phyloP scores from a whole-genome alignment of 2,797 vertebrate genomes.

The Poeciliopsis presidionis region DNA sequence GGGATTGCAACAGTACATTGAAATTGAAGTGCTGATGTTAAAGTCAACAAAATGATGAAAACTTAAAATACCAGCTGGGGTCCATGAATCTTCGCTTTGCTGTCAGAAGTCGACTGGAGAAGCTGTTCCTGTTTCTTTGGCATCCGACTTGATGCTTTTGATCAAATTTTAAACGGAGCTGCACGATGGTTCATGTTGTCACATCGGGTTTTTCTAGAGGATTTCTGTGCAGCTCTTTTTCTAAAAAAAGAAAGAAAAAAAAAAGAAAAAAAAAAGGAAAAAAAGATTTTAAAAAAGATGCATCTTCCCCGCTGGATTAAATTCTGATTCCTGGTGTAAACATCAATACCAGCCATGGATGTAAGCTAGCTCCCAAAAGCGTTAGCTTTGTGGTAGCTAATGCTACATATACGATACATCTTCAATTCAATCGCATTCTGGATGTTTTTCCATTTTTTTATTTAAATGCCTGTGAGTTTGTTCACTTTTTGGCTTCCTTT shows the following conservation, averaged over 20 bases:
- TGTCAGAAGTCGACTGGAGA: background rate
- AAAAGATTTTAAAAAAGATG: background rate
- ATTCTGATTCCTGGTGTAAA: background rate
- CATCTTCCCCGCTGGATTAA: background rate
- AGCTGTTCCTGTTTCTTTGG: background rate
- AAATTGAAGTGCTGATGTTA: background rate
- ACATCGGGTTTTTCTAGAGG: background rate
- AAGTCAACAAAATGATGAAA: background rate
- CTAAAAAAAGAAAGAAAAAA: too few relatives aligned
- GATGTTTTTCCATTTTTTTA: background rate
- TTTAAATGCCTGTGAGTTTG: background rate
- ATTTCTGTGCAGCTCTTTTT: background rate
- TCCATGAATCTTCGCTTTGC: background rate
- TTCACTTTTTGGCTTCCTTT: background rate
- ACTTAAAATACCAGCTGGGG: background rate
- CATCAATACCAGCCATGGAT: background rate
- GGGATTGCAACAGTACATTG: too few relatives aligned
- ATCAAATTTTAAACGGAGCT: background rate
- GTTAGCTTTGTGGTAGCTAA: background rate
- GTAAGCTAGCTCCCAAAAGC: background rate
- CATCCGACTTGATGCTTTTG: background rate
- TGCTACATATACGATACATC: background rate
- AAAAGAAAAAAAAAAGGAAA: too few relatives aligned
- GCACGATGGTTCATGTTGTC: background rate
- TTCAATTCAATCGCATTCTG: background rate